Percentiles rank a stretch among this genome's conserved stretches.
phyloP scores from a whole-genome alignment of 2,888 invertebrate genomes.

The Ornithoptera priamus region DNA sequence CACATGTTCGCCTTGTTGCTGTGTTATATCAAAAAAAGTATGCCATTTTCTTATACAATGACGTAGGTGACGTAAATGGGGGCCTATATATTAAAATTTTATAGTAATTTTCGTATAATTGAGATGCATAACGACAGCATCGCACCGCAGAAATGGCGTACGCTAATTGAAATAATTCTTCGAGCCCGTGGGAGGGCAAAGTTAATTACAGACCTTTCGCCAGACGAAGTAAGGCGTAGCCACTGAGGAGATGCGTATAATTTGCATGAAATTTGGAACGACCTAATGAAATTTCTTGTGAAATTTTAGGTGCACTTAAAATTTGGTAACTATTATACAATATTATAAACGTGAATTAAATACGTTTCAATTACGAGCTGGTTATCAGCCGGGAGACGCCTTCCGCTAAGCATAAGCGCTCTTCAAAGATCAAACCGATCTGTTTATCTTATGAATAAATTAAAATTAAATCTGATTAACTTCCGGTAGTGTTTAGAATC shows the following conservation, averaged over 20 bases:
- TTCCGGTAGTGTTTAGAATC: too few relatives aligned
- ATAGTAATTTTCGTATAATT: conserved; percentile 9
- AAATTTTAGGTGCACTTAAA: background rate
- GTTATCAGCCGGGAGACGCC: too few relatives aligned
- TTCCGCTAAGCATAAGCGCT: too few relatives aligned
- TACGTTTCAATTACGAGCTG: background rate
- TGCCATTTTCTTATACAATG: too few relatives aligned
- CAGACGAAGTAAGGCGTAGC: conserved; percentile 9
- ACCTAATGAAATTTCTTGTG: background rate
- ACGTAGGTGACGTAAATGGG: background rate
- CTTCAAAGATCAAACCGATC: too few relatives aligned
- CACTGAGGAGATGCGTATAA: conserved; percentile 12
- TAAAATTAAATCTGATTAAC: too few relatives aligned
- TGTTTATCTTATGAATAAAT: too few relatives aligned
- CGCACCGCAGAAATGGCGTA: background rate
- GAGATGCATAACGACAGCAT: conserved; percentile 8
- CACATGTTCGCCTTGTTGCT: too few relatives aligned
- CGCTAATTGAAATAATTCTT: conserved; percentile 12
- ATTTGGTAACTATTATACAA: background rate
- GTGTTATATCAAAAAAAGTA: too few relatives aligned
- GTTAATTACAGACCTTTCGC: conserved; percentile 5
- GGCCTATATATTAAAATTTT: background rate
- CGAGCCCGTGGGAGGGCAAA: conserved; percentile 1
- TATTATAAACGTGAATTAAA: background rate
- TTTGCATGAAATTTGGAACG: conserved; percentile 4